Percentiles rank a stretch among this genome's conserved stretches.
Evolutionary conservation across 2,888 invertebrate species (phyloP).

Genomic region (Syrista parreyssii): DNA sequence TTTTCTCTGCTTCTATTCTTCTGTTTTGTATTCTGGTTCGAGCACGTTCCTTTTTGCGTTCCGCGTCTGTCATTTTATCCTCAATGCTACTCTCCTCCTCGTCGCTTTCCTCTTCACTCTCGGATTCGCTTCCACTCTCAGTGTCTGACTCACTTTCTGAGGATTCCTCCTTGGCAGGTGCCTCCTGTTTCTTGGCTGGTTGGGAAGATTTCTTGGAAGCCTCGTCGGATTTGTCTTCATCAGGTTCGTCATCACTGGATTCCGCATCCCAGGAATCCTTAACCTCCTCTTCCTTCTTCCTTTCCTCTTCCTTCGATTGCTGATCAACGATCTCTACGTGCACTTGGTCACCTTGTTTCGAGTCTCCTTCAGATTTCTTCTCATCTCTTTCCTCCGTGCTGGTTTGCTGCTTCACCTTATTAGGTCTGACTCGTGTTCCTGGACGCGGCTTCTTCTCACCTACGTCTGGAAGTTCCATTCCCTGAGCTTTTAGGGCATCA

Average conservation of each 20-base stretch:
- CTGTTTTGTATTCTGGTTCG: conserved; percentile 80
- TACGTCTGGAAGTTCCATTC: conserved; percentile 82
- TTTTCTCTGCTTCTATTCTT: conserved; percentile 77
- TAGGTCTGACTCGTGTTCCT: conserved; percentile 81
- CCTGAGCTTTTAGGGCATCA: conserved; percentile 90
- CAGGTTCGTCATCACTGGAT: conserved; percentile 72
- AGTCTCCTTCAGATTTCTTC: conserved; percentile 59
- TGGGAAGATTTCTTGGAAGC: conserved; percentile 54
- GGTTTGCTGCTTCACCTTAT: conserved; percentile 75
- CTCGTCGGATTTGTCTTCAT: conserved; percentile 50
- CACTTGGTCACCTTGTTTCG: conserved; percentile 46
- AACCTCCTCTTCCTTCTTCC: conserved; percentile 70
- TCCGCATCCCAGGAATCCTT: conserved; percentile 91
- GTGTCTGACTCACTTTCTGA: conserved; percentile 58
- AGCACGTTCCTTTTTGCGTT: conserved; percentile 79
- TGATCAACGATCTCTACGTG: conserved; percentile 70
- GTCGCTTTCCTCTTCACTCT: conserved; percentile 70
- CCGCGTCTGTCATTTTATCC: conserved; percentile 79
- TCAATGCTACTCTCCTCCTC: conserved; percentile 63
- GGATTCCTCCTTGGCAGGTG: conserved; percentile 47
- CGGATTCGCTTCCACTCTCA: conserved; percentile 70
- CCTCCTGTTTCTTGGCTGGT: conserved; percentile 34
- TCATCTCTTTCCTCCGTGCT: conserved; percentile 70
- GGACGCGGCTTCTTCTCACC: conserved; percentile 72
- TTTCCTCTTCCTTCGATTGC: conserved; percentile 59